Percentiles rank a stretch among this genome's conserved stretches.
These are phyloP conservation scores for Brienomyrus longianalis DNA, from an alignment of 2,113 vertebrate species.

Conservation along the genomic window DNA sequence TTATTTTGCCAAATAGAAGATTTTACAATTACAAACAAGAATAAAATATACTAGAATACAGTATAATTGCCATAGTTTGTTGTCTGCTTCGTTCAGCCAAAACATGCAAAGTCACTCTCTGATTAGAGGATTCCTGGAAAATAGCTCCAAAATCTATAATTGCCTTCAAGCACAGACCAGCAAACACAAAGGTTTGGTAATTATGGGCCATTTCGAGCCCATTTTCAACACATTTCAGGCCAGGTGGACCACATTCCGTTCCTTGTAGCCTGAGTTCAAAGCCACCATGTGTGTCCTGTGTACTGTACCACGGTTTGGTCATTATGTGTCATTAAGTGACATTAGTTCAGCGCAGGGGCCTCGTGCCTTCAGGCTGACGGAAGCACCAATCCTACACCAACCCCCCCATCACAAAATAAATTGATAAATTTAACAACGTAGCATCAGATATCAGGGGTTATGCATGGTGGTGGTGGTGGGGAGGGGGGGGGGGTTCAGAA, in stretches of 20 bases:
- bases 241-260: not conserved
- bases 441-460: not conserved
- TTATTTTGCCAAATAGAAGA: not conserved
- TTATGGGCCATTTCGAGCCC: not conserved
- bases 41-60: not conserved
- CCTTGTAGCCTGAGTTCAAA: not conserved
- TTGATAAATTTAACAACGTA: not conserved
- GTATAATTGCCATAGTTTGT: not conserved
- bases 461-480: not conserved
- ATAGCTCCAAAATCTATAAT: not conserved
- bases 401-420: not conserved
- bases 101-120: not conserved
- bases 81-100: not conserved
- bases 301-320: not conserved
- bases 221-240: not conserved
- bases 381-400: not conserved
- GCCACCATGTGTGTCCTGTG: not conserved
- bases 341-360: not conserved
- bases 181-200: not conserved
- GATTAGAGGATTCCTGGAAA: not conserved
- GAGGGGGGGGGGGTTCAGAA: not conserved
- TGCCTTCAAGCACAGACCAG: not conserved
- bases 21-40: not conserved
- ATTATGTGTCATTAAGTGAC: conserved; percentile 15
- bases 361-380: not conserved